Percentiles rank a stretch among this genome's conserved stretches.
These are phyloP conservation scores for Mus caroli DNA, from an alignment of 2,797 vertebrate species.

Conservation along the genomic window DNA sequence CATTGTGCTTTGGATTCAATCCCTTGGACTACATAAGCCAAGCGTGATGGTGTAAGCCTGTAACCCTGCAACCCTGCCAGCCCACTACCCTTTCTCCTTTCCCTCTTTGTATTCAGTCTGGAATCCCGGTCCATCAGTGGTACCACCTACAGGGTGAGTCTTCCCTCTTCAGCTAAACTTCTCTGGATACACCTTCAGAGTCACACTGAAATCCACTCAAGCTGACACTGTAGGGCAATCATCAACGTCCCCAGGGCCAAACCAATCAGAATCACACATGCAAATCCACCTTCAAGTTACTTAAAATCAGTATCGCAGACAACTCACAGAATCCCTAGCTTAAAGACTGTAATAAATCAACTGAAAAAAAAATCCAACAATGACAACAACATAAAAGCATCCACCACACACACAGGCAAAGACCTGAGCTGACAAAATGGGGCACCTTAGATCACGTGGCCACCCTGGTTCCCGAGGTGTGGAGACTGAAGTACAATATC, in stretches of 20 bases:
- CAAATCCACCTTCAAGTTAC: background rate
- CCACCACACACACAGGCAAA: background rate
- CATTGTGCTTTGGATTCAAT: background rate
- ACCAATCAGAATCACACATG: background rate
- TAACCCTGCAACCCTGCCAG: too few relatives aligned
- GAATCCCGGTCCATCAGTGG: background rate
- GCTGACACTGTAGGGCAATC: background rate
- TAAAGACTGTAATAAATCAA: background rate
- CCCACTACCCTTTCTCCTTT: background rate
- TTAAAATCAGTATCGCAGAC: background rate
- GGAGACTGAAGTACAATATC: rapidly evolving
- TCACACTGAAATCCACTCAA: background rate
- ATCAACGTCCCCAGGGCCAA: background rate
- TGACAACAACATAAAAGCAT: background rate
- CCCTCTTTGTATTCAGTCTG: background rate
- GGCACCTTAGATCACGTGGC: background rate
- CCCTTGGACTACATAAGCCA: too few relatives aligned
- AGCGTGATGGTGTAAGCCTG: background rate
- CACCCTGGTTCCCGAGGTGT: background rate
- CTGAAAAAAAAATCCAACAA: background rate
- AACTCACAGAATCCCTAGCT: background rate
- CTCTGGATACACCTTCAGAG: background rate
- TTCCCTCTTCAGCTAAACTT: background rate
- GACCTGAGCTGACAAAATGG: background rate
- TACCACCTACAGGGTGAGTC: background rate